These are phyloP conservation scores for Erannis defoliaria DNA, from an alignment of 2,888 invertebrate species.

Conservation along the genomic window DNA sequence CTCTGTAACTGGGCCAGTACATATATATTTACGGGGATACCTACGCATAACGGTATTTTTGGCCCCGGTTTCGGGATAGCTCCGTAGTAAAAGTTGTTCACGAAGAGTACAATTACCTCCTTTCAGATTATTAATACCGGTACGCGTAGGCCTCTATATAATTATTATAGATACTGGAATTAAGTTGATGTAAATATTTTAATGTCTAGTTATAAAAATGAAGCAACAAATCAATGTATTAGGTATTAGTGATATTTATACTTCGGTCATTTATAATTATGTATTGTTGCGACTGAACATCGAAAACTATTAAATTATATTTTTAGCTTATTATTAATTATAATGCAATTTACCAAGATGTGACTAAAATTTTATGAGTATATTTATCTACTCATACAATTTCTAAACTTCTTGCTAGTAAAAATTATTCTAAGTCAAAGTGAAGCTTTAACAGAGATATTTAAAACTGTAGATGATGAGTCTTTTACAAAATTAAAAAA, in stretches of 20 bases:
- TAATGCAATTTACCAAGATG: slow-evolving; percentile 37
- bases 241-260: slow-evolving; percentile 38
- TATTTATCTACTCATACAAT: slow-evolving; percentile 8
- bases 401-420: slow-evolving; percentile 29
- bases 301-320: slow-evolving; percentile 36
- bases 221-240: not conserved
- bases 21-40: too few relatives aligned
- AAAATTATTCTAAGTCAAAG: slow-evolving; percentile 60
- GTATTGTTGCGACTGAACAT: slow-evolving; percentile 42
- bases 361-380: not conserved
- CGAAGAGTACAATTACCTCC: too few relatives aligned
- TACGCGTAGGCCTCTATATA: too few relatives aligned
- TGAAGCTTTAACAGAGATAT: too few relatives aligned
- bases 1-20: too few relatives aligned
- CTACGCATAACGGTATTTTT: too few relatives aligned
- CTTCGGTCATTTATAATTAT: slow-evolving; percentile 7
- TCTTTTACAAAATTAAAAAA: too few relatives aligned
- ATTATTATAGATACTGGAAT: not conserved
- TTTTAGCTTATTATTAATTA: slow-evolving; percentile 18
- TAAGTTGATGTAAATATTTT: slow-evolving; percentile 3
- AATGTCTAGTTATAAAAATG: not conserved
- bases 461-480: too few relatives aligned
- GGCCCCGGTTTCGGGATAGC: too few relatives aligned
- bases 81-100: too few relatives aligned
- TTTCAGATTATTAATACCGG: too few relatives aligned